Evolutionary conservation across 2,888 invertebrate species (phyloP), one percentile per base, ranked within the genome.

Genomic region (Halocaridina rubra): DNA sequence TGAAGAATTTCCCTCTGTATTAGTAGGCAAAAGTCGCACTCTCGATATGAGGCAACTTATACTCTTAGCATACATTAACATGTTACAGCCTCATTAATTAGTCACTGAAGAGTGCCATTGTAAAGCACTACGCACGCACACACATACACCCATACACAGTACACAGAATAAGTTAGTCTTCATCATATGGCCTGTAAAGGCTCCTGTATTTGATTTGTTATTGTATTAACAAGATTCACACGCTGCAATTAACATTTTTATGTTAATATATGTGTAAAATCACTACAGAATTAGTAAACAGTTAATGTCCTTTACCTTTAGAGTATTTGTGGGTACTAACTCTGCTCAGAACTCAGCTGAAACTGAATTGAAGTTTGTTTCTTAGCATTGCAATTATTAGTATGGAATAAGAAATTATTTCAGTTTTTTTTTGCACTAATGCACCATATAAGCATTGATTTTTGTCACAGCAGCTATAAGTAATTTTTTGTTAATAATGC

Each of bases 141-240:
- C 69, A 69, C 71, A 79, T 69, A 81, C 29, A 81, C 64, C 53
- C 29, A 71, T 64, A 77, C 67, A 75, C 59, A 77, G 19, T 69
- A 32, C 71, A 61, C 82, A n/a, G n/a, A 39, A 77, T 29, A 69
- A 32, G 69, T 69, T 69, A 69, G 69, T 69, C 75, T 46, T 80
- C 71, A 5, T n/a, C n/a, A 75, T 19, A 67, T 77, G 61, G 77
- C 59, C 53, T 53, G 57, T 59, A 39, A 33, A 67, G 59, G 77
- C 71, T 69, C 64, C 29, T 81, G 82, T 61, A 57, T 77, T 76
- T 71, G 76, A 84, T 71, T 71, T 78, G 82, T 84, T 84, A 84
- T 78, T 84, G 22, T 39, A 59, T 84, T 78, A 84, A 78, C 78
- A 46, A 64, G 64, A 53, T 77, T 57, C 78, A 72, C 78, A 71